Percentiles rank a stretch among this genome's conserved stretches.
phyloP scores from a whole-genome alignment of 2,888 invertebrate species.

The Malthinus flaveolus region DNA sequence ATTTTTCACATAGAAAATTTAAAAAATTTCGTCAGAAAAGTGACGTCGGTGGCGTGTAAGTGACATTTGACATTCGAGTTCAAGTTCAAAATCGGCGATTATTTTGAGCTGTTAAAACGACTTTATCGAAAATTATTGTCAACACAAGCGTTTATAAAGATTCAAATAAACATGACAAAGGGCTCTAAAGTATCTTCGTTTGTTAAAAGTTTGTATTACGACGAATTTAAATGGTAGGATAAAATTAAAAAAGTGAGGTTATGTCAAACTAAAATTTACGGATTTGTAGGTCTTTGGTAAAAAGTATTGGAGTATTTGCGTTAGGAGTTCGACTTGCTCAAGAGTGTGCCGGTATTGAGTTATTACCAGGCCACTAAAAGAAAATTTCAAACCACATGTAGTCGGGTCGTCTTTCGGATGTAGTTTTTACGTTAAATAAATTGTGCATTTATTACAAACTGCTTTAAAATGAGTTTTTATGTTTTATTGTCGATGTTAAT shows the following conservation, averaged over 20 bases:
- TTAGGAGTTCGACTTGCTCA: conserved; percentile 78
- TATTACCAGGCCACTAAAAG: conserved; percentile 43
- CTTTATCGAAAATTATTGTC: background rate
- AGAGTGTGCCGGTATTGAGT: conserved; percentile 74
- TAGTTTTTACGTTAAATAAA: conserved; percentile 7
- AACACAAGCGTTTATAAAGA: background rate
- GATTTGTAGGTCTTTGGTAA: conserved; percentile 73
- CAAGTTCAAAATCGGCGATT: too few species aligned
- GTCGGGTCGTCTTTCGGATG: background rate
- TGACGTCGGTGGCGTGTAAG: too few species aligned
- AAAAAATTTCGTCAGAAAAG: too few species aligned
- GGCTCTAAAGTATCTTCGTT: conserved; percentile 39
- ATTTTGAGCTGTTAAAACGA: too few species aligned
- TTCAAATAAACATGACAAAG: background rate
- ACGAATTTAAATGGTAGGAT: conserved; percentile 77
- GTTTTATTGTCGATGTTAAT: conserved; percentile 13
- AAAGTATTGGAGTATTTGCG: conserved; percentile 78
- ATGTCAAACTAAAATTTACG: conserved; percentile 7
- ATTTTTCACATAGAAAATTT: too few species aligned
- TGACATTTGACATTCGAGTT: too few species aligned
- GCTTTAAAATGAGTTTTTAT: conserved; percentile 4
- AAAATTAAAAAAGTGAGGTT: conserved; percentile 31
- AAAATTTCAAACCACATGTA: background rate
- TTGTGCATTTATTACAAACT: background rate
- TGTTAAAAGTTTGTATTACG: conserved; percentile 69